Conservation (phyloP, 2,113 vertebrate genomes). For the Odobenus rosmarus region DNA sequence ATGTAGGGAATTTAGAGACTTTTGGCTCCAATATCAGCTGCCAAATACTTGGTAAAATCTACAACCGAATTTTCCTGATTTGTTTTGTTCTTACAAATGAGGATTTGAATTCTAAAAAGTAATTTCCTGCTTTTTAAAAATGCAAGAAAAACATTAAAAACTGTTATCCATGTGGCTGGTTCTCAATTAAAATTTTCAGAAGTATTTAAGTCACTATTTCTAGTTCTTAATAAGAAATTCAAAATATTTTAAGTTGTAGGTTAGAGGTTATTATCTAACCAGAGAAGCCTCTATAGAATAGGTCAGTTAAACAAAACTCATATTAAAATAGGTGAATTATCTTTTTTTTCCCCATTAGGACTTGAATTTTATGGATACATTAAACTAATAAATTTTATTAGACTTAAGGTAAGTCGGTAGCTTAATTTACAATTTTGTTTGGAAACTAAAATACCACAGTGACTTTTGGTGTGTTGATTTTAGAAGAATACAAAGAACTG, state of each 20-base stretch:
- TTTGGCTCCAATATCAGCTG: neutral
- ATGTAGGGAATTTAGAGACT: neutral
- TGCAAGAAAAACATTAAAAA: neutral
- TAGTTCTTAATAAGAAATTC: slow-evolving; percentile 17
- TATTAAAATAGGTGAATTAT: slow-evolving; percentile 15
- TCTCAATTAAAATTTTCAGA: slow-evolving; percentile 45
- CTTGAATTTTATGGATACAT: slow-evolving; percentile 97
- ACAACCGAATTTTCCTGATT: neutral
- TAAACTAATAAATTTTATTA: slow-evolving; percentile 96
- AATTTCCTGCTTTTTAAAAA: neutral
- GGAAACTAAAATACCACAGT: neutral
- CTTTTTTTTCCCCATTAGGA: slow-evolving; percentile 81
- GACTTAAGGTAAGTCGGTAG: slow-evolving; percentile 89
- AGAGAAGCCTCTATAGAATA: neutral
- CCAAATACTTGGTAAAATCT: slow-evolving; percentile 34
- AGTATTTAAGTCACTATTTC: slow-evolving; percentile 32
- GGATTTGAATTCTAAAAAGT: slow-evolving; percentile 33
- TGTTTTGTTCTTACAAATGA: slow-evolving; percentile 38
- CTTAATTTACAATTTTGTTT: slow-evolving; percentile 1
- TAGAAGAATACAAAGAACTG: neutral
- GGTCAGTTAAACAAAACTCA: neutral
- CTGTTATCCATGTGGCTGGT: neutral
- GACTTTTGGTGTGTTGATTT: neutral
- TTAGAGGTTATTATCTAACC: neutral
- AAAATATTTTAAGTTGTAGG: neutral